Evolutionary conservation across 2,888 invertebrate genomes (phyloP), one percentile per base, ranked within the genome.

Genomic region (Drosophila peninsularis): DNA sequence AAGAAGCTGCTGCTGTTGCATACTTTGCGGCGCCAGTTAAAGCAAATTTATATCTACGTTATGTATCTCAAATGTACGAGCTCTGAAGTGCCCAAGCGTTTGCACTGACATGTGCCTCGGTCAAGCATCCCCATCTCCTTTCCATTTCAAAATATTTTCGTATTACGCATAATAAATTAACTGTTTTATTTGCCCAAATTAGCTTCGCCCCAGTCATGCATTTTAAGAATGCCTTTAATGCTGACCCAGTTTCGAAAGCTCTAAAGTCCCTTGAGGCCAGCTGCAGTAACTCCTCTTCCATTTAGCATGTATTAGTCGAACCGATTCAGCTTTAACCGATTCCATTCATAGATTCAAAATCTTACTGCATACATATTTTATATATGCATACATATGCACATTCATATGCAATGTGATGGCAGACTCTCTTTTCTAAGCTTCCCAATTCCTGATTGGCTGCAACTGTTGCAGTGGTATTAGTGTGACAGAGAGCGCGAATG

Each of bases 1-100:
- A 42, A 66, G 68, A 50, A 42, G 30, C 42, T 64, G 39, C 69
- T 21, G 30, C 34, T 39, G 32, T 60, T 44, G 54, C 55, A 41
- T 54, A 61, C 55, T 42, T 53, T 60, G 60, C 36, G 72, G 72
- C 65, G 70, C 53, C 72, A 71, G 57, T 71, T 71, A 65, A 72
- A 39, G 39, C 66, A 72, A 71, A 50, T 71, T 72, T 64, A 65
- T 72, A 36, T 24, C 27, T 37, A 42, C 55, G 10, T 42, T 55
- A 55, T 61, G 14, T 17, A 55, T 24, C 60, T 32, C 3, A 30
- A 30, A 53, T 39, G 58, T 21, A 5, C 53, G 27, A 53, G 53
- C 53, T 32, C 57, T 37, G 14, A 34, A 60, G 52, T 68, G 44
- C 32, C 37, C 47, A 3, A 41, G 47, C 47, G 3, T 13, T 34